These are phyloP conservation scores for Chloroclysta siterata DNA, from an alignment of 2,888 invertebrate genomes.

Conservation along the genomic window DNA sequence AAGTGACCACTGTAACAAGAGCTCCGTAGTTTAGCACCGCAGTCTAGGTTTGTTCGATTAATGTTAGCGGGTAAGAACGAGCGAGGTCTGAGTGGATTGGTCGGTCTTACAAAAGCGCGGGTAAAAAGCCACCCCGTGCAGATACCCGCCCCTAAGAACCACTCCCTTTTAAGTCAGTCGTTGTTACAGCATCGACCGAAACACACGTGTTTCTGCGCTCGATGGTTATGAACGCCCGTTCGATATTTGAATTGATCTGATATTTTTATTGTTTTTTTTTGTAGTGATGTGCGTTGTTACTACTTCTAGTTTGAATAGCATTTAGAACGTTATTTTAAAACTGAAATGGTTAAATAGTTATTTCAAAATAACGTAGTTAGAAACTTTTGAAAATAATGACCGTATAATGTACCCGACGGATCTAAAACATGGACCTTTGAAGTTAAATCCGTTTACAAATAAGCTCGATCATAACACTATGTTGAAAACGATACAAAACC, in stretches of 20 bases:
- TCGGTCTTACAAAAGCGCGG: constrained; percentile 64
- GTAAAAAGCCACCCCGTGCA: constrained; percentile 73
- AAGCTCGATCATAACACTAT: constrained; percentile 76
- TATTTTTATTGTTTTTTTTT: constrained; percentile 17
- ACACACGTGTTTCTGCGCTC: constrained; percentile 43
- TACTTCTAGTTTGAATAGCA: background rate
- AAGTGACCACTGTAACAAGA: constrained; percentile 52
- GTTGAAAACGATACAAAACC: constrained; percentile 78
- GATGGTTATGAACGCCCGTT: constrained; percentile 15
- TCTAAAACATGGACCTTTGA: constrained; percentile 75
- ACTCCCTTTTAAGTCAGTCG: constrained; percentile 72
- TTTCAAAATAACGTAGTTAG: constrained; percentile 1
- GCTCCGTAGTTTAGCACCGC: constrained; percentile 30
- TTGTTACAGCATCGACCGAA: constrained; percentile 47
- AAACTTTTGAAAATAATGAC: constrained; percentile 40
- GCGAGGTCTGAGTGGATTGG: constrained; percentile 58
- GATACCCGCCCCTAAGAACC: constrained; percentile 74
- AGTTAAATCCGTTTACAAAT: constrained; percentile 69
- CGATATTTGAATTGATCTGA: constrained; percentile 34
- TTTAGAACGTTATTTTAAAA: background rate
- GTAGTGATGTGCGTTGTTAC: constrained; percentile 28
- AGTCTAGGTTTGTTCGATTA: constrained; percentile 15
- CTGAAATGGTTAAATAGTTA: constrained; percentile 4
- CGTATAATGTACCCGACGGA: constrained; percentile 80
- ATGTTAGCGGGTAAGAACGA: constrained; percentile 36